Conservation (phyloP, 1,140 invertebrate species). For the Drosophila ananassae region DNA sequence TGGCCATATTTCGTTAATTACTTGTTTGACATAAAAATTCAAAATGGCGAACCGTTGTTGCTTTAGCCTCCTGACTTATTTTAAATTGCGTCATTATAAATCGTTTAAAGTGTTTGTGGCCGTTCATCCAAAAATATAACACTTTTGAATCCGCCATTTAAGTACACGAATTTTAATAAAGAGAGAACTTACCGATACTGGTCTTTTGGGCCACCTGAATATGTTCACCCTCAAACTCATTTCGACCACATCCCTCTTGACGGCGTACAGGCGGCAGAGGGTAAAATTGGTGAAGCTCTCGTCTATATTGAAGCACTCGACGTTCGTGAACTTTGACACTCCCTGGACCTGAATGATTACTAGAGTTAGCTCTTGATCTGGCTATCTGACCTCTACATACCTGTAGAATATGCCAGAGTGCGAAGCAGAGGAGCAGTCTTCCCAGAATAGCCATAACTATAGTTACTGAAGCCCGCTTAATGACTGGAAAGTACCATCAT, state of each 20-base stretch:
- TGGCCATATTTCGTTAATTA: neutral
- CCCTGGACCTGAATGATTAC: constrained; percentile 31
- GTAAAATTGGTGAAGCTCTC: constrained; percentile 48
- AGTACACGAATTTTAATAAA: neutral
- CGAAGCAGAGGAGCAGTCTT: constrained; percentile 21
- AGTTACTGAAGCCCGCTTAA: constrained; percentile 3
- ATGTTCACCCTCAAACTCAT: constrained; percentile 50
- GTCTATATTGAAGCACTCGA: constrained; percentile 57
- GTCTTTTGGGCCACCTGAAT: constrained; percentile 38
- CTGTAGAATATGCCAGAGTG: constrained; percentile 46
- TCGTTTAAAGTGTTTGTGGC: neutral
- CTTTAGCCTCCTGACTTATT: neutral
- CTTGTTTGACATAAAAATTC: neutral
- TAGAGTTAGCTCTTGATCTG: neutral
- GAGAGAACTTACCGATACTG: constrained; percentile 56
- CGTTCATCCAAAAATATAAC: neutral
- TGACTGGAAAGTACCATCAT: constrained; percentile 30
- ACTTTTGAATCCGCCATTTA: neutral
- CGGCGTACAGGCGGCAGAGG: constrained; percentile 61
- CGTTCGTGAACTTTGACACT: constrained; percentile 71
- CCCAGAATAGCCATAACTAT: constrained; percentile 33
- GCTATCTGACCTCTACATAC: constrained; percentile 28
- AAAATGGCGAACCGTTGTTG: neutral
- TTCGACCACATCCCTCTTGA: constrained; percentile 71
- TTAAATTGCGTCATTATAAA: neutral